Evolutionary conservation across 1,140 invertebrate species (phyloP).

Genomic region (Delia radicum): DNA sequence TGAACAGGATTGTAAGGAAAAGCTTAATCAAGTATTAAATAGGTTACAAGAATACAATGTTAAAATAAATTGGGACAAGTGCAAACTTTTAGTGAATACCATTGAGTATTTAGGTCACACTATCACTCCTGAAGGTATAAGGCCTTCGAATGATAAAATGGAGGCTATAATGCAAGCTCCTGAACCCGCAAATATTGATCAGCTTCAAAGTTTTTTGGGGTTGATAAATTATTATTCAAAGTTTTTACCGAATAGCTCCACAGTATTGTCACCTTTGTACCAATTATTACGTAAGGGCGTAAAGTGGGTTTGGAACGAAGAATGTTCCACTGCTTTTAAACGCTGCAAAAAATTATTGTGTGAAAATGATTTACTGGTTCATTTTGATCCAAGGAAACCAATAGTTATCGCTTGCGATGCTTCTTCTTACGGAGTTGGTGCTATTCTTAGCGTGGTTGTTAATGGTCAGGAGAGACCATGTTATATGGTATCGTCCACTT

Average conservation of each 20-base stretch:
- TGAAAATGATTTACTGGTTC: not conserved
- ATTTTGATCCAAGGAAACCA: conserved; percentile 4
- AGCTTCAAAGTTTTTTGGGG: not conserved
- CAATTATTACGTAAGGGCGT: not conserved
- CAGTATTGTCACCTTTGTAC: not conserved
- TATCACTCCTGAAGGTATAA: not conserved
- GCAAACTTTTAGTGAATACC: not conserved
- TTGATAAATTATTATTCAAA: not conserved
- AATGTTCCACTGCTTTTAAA: not conserved
- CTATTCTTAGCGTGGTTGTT: not conserved
- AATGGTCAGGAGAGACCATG: not conserved
- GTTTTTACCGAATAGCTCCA: not conserved
- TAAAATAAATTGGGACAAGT: not conserved
- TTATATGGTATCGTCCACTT: conserved; percentile 27
- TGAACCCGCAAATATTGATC: not conserved
- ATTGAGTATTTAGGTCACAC: not conserved
- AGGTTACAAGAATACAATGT: not conserved
- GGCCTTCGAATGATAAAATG: not conserved
- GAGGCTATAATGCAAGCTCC: not conserved
- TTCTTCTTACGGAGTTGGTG: conserved; percentile 8
- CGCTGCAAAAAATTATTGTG: not conserved
- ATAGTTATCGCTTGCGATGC: conserved; percentile 21
- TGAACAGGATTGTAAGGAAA: not conserved
- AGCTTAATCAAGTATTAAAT: not conserved
- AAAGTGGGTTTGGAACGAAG: not conserved